A percentile compares a stretch with the other conserved stretches of the same genome.
Evolutionary conservation across 2,888 invertebrate species (phyloP).

Genomic region (Itoplectis maculator): DNA sequence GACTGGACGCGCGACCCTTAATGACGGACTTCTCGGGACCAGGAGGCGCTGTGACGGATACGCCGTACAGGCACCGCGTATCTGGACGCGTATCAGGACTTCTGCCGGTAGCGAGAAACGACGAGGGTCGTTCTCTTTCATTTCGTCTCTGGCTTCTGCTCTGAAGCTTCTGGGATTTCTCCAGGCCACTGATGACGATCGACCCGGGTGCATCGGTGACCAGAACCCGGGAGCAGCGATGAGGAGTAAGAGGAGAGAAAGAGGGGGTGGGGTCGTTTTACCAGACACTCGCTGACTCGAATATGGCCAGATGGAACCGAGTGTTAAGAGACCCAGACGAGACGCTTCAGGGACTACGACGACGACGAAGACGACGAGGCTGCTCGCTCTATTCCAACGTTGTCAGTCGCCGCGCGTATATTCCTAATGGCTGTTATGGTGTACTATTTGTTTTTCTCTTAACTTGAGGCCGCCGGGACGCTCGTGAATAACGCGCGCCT

Average conservation of each 20-base stretch:
- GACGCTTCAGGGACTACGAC: conserved; percentile 23
- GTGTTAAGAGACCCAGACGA: conserved; percentile 55
- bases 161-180: conserved; percentile 34
- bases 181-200: conserved; percentile 26
- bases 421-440: conserved; percentile 40
- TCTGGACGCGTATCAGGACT: conserved; percentile 18
- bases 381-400: conserved; percentile 24
- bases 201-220: conserved; percentile 30
- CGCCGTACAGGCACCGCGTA: conserved; percentile 31
- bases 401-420: neutral
- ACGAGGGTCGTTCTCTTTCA: conserved; percentile 49
- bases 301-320: conserved; percentile 56
- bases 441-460: conserved; percentile 57
- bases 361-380: no score
- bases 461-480: conserved; percentile 51
- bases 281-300: conserved; percentile 41
- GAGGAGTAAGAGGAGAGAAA: no score
- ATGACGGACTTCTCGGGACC: conserved; percentile 49
- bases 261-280: conserved; percentile 45
- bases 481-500: conserved; percentile 19
- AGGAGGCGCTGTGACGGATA: conserved; percentile 31
- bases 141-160: conserved; percentile 41
- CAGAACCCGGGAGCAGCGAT: neutral
- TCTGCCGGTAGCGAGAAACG: conserved; percentile 46
- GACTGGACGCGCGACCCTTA: conserved; percentile 42